Conservation (phyloP, 1,140 invertebrate genomes). For the Meteorus sp. region DNA sequence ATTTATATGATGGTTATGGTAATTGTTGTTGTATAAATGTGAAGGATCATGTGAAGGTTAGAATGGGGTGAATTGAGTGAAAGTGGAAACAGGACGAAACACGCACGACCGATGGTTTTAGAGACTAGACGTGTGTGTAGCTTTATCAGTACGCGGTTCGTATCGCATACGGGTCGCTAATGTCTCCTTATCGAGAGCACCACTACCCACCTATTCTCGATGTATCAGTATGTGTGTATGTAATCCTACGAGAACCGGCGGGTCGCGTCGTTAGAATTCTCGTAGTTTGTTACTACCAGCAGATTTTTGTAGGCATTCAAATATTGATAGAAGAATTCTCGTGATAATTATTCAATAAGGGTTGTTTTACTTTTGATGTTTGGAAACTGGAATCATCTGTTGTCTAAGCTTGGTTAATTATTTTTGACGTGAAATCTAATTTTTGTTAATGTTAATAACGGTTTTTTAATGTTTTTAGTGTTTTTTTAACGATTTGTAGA, state of each 20-base stretch:
- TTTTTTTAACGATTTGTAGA: too few relatives aligned
- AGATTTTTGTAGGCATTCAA: too few relatives aligned
- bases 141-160: constrained; percentile 41
- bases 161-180: constrained; percentile 60
- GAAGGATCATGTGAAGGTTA: neutral
- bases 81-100: constrained; percentile 34
- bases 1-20: too few relatives aligned
- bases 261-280: constrained; percentile 45
- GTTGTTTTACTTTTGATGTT: too few relatives aligned
- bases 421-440: too few relatives aligned
- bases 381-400: too few relatives aligned
- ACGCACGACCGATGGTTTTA: constrained; percentile 22
- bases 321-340: too few relatives aligned
- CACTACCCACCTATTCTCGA: constrained; percentile 48
- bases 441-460: too few relatives aligned
- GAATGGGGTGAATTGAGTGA: neutral
- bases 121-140: constrained; percentile 35
- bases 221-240: constrained; percentile 15
- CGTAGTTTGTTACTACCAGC: constrained; percentile 50
- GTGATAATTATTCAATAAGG: too few relatives aligned
- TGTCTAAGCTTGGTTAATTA: too few relatives aligned
- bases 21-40: too few relatives aligned
- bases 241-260: constrained; percentile 32
- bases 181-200: constrained; percentile 55
- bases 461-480: too few relatives aligned